These are phyloP conservation scores for Centroberyx gerrardi DNA, from an alignment of 2,797 vertebrate species.

Conservation along the genomic window DNA sequence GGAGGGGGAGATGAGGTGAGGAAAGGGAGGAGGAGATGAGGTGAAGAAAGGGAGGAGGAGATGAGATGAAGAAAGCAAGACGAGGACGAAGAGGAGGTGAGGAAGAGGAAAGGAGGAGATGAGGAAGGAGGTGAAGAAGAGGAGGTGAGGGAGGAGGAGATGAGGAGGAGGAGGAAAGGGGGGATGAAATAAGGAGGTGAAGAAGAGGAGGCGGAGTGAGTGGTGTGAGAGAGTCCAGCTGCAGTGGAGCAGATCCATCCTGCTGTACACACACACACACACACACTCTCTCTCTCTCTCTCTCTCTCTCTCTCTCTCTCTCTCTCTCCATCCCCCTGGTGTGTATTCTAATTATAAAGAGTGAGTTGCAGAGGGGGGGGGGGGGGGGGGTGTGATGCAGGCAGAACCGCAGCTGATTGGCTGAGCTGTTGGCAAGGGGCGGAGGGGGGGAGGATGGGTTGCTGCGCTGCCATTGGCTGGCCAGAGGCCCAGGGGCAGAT, in stretches of 20 bases:
- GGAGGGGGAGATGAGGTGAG: neutral
- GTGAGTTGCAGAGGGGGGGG: slow-evolving; percentile 5
- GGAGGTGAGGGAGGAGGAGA: neutral
- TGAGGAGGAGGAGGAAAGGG: slow-evolving; percentile 9
- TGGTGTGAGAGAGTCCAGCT: too few species aligned
- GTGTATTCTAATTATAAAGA: neutral
- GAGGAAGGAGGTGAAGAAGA: slow-evolving; percentile 29
- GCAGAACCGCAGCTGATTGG: slow-evolving; percentile 78
- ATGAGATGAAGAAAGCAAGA: too few species aligned
- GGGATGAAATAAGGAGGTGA: slow-evolving; percentile 56
- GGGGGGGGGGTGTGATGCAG: slow-evolving; percentile 69
- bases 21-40: neutral
- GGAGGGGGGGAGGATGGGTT: slow-evolving; percentile 65
- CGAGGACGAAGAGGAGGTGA: too few species aligned
- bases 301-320: slow-evolving; percentile 37
- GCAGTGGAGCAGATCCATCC: too few species aligned
- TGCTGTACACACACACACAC: too few species aligned
- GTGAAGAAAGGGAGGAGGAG: slow-evolving; percentile 20
- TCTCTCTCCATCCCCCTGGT: slow-evolving; percentile 32
- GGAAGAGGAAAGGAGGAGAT: slow-evolving; percentile 24
- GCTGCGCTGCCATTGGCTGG: slow-evolving; percentile 76
- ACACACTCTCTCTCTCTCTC: slow-evolving; percentile 21
- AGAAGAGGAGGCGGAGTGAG: neutral
- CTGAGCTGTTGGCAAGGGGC: slow-evolving; percentile 76
- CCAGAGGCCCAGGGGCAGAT: slow-evolving; percentile 65